These are phyloP conservation scores for Coranthus polyacanthus DNA, from an alignment of 2,797 vertebrate species.

Conservation along the genomic window DNA sequence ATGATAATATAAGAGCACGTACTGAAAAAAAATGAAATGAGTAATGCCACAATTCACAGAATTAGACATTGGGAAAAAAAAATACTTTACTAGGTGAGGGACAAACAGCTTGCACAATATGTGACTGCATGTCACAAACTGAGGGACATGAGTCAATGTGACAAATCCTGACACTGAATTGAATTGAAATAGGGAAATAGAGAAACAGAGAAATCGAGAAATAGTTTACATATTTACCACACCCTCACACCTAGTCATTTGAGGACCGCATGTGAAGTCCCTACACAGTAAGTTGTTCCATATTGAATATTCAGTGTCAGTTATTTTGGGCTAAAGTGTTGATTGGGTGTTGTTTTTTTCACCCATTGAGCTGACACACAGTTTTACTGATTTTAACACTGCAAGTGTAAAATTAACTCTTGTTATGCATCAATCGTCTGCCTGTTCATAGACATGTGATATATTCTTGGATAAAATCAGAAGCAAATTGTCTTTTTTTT, in stretches of 20 bases:
- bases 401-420: constrained; percentile 13
- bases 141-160: too few species aligned
- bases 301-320: constrained; percentile 31
- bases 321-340: constrained; percentile 35
- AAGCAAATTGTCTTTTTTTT: too few species aligned
- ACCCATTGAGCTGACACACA: constrained; percentile 2
- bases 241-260: constrained; percentile 23
- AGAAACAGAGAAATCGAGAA: neutral
- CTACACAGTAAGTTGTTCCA: neutral
- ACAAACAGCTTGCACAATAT: too few species aligned
- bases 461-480: neutral
- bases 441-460: neutral
- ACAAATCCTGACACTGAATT: too few species aligned
- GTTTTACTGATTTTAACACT: constrained; percentile 25
- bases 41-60: too few species aligned
- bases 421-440: constrained; percentile 1
- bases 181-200: neutral
- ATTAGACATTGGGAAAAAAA: too few species aligned
- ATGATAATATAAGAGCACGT: too few species aligned
- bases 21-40: too few species aligned
- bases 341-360: constrained; percentile 40
- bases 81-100: too few species aligned
- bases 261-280: neutral
- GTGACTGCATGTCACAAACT: too few species aligned
- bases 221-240: neutral